Conservation (phyloP, 2,888 invertebrate genomes). For the Cetonia aurata region DNA sequence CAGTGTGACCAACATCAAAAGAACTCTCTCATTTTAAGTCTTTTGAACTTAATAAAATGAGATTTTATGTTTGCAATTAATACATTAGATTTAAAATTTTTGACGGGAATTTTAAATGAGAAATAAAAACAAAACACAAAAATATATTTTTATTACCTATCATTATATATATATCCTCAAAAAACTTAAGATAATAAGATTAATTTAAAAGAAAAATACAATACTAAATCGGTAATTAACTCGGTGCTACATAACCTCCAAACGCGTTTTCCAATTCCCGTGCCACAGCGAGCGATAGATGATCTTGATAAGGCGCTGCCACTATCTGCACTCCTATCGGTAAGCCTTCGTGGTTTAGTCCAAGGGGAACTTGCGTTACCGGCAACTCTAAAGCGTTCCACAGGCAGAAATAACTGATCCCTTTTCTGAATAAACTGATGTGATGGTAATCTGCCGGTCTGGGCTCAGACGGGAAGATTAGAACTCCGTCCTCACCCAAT, state of each 20-base stretch:
- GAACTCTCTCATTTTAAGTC: too few species aligned
- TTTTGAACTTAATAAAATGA: too few species aligned
- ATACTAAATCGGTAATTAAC: not conserved
- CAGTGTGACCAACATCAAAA: too few species aligned
- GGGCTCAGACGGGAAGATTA: constrained; percentile 91
- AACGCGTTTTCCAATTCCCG: constrained; percentile 88
- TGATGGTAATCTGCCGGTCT: constrained; percentile 90
- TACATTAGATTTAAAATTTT: too few species aligned
- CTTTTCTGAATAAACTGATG: constrained; percentile 87
- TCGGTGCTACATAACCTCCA: constrained; percentile 82
- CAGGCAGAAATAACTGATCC: constrained; percentile 85
- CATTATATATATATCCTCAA: too few species aligned
- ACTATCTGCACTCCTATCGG: constrained; percentile 92
- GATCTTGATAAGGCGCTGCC: constrained; percentile 85
- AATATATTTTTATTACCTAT: too few species aligned
- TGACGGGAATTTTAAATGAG: too few species aligned
- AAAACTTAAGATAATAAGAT: too few species aligned
- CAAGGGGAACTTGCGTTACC: constrained; percentile 88
- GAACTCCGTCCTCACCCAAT: constrained; percentile 86
- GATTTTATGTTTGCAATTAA: too few species aligned
- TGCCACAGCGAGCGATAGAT: constrained; percentile 88
- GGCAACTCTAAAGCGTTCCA: constrained; percentile 91
- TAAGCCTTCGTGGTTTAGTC: constrained; percentile 83
- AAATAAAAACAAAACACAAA: too few species aligned
- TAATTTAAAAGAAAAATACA: not conserved